These are phyloP conservation scores for Myotis yumanensis DNA, from an alignment of 2,113 vertebrate species.

Conservation along the genomic window DNA sequence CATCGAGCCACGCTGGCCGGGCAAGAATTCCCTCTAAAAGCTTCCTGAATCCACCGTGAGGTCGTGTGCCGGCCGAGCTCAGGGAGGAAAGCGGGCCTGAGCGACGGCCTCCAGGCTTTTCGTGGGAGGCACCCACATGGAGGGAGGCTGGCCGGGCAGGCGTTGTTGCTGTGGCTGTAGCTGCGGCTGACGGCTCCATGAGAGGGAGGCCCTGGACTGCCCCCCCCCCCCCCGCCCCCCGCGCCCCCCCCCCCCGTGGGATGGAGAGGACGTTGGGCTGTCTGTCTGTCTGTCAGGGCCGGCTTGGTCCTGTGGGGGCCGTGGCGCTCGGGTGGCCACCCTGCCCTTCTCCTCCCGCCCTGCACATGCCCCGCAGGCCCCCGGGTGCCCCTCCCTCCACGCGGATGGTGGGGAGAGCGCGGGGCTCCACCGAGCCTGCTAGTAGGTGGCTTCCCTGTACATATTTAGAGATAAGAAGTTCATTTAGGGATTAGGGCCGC, in stretches of 20 bases:
- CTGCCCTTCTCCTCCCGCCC: not conserved
- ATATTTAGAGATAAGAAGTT: constrained; percentile 88
- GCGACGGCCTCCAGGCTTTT: not conserved
- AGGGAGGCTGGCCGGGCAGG: accelerated
- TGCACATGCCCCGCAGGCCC: constrained; percentile 39
- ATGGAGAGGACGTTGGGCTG: too few relatives aligned
- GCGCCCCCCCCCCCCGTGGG: not conserved
- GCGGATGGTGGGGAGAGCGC: constrained; percentile 79
- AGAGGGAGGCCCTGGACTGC: not conserved
- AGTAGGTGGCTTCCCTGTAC: constrained; percentile 82
- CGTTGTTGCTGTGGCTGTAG: accelerated
- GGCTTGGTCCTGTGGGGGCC: accelerated
- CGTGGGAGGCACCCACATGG: not conserved
- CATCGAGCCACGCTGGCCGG: too few relatives aligned
- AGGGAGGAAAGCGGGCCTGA: not conserved
- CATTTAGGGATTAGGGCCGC: constrained; percentile 88
- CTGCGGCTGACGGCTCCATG: not conserved
- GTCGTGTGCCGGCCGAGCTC: not conserved
- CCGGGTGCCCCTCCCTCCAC: constrained; percentile 70
- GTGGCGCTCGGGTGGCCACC: accelerated
- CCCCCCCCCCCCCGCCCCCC: too few relatives aligned
- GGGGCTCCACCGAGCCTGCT: constrained; percentile 83
- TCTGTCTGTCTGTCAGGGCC: not conserved
- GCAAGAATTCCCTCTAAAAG: not conserved
- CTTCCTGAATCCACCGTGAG: not conserved